Base-by-base conservation (phyloP, 2,888 invertebrate species). In the Apodemia hepburni region DNA sequence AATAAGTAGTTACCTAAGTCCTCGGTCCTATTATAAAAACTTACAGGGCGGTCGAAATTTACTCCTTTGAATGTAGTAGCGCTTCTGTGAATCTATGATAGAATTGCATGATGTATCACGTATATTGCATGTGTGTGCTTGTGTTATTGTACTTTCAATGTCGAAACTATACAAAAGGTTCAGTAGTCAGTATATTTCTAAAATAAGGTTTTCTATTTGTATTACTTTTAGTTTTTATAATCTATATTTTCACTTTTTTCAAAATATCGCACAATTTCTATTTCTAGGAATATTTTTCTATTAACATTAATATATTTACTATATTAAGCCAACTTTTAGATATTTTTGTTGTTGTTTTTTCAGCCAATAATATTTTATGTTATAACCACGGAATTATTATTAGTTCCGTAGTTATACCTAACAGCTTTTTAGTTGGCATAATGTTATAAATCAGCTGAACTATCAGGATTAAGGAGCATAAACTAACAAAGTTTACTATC, bases 1-100 rank as follows among this genome's bases (percentile, higher is more conserved):
- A 71, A 76, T 65, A 63, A 66, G 80, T 86, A 87, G 85, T 73
- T 69, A 67, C 72, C 80, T 80, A 66, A 72, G 68, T 72, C 77
- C 78, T 70, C 61, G 61, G 61, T 61, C 79, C 77, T 75, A 64
- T 66, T 64, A 67, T 71, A 65, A 73, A 71, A 71, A 68, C 73
- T 72, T 70, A 68, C 71, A 71, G 71, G 71, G 72, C 74, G 73
- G 74, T 75, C 73, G 67, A 68, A 65, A 66, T 67, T 60, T 63
- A 61, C 59, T 64, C 59, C 64, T 33, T 60, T 54, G 61, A 57
- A 60, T 66, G 54, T 66, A 63, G 60, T 61, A 62, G 61, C 63
- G 69, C 69, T 68, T 68, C 18, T 65, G 65, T 69, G 27, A 54
- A 12, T 54, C 12, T 54, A 27, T 54, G 12, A 27, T 6, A 54